Conservation (phyloP, 37 sponge, comb jelly and placozoan genomes). For the Sycon ciliatum region DNA sequence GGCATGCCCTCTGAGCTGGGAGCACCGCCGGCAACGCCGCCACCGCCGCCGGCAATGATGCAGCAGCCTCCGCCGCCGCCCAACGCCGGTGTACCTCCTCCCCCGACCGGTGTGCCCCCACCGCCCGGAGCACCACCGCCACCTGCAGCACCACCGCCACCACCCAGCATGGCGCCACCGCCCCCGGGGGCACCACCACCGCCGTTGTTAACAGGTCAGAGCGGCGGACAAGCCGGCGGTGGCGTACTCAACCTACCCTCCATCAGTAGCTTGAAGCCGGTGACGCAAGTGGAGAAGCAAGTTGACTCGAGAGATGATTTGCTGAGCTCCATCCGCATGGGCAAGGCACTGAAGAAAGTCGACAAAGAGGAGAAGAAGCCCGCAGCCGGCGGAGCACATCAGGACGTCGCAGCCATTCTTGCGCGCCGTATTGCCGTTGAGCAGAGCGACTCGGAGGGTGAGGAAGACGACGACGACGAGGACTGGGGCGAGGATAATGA, state of each 20-base stretch:
- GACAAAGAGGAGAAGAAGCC: constrained; percentile 30
- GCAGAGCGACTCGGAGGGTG: constrained; percentile 58
- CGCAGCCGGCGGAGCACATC: constrained; percentile 41
- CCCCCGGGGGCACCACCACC: constrained; percentile 8
- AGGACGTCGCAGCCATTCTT: constrained; percentile 78
- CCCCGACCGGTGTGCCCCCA: too few relatives aligned
- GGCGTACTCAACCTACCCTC: too few relatives aligned
- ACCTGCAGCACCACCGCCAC: constrained; percentile 1
- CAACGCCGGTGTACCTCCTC: too few relatives aligned
- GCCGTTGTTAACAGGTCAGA: not conserved
- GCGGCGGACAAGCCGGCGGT: too few relatives aligned
- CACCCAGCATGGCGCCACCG: not conserved
- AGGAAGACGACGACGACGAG: constrained; percentile 27
- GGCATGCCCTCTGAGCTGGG: not conserved
- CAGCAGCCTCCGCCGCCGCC: not conserved
- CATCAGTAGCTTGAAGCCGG: not conserved
- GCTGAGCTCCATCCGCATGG: constrained; percentile 21
- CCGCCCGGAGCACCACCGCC: too few relatives aligned
- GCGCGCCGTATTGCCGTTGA: constrained; percentile 74
- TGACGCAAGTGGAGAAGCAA: not conserved
- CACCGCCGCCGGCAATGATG: not conserved
- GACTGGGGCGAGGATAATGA: constrained; percentile 27
- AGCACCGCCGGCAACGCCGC: not conserved
- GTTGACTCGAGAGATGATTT: constrained; percentile 17
- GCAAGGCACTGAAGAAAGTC: constrained; percentile 56